Conservation (phyloP, 2,113 vertebrate genomes). For the Seriola rivoliana region DNA sequence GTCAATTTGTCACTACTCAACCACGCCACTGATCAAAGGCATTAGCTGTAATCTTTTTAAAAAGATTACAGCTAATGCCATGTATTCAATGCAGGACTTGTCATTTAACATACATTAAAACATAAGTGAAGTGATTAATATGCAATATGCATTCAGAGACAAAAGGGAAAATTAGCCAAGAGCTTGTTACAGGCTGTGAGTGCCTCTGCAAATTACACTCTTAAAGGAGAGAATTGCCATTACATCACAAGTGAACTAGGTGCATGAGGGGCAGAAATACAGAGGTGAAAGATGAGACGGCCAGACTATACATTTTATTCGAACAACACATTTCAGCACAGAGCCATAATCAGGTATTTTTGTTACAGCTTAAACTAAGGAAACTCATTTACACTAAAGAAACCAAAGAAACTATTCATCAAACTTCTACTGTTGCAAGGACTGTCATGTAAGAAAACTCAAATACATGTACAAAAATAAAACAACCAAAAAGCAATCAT, state of each 20-base stretch:
- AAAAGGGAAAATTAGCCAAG: constrained; percentile 43
- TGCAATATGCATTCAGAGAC: constrained; percentile 37
- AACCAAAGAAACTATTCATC: not conserved
- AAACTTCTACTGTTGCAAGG: not conserved
- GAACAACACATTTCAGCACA: not conserved
- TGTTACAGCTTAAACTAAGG: not conserved
- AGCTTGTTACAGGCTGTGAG: constrained; percentile 33
- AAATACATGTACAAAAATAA: not conserved
- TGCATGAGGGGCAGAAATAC: constrained; percentile 12
- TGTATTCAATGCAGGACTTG: constrained; percentile 21
- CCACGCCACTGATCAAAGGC: constrained; percentile 44
- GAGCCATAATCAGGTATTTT: not conserved
- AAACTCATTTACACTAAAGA: not conserved
- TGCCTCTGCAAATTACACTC: constrained; percentile 32
- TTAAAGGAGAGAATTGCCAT: not conserved
- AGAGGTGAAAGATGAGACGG: constrained; percentile 9
- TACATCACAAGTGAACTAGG: constrained; percentile 25
- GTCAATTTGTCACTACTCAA: constrained; percentile 54
- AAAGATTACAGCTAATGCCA: not conserved
- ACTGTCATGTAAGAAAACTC: not conserved
- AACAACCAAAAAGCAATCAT: not conserved
- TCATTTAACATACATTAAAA: constrained; percentile 46
- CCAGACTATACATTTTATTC: not conserved
- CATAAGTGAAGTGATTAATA: constrained; percentile 41
- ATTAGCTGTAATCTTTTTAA: constrained; percentile 21